phyloP scores from a whole-genome alignment of 2,113 vertebrate species.

The Amia ocellicauda region DNA sequence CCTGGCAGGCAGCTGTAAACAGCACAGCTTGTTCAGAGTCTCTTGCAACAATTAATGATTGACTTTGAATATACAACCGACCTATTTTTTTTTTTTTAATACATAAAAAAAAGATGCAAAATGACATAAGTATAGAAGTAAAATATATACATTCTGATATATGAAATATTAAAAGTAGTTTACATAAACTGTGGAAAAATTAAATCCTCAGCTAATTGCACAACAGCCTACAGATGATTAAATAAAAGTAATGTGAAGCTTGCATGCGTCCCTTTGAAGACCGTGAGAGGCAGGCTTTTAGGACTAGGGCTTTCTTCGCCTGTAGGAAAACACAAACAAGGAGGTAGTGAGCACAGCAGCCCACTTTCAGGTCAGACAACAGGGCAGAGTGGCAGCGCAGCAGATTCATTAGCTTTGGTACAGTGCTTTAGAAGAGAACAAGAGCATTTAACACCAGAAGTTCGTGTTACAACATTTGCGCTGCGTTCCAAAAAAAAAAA shows the following conservation, averaged over 20 bases:
- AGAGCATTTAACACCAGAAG: too few species aligned
- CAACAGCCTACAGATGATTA: slow-evolving; percentile 38
- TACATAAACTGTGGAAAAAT: slow-evolving; percentile 36
- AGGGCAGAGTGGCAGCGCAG: neutral
- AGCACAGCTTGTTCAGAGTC: too few species aligned
- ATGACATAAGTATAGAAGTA: too few species aligned
- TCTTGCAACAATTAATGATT: too few species aligned
- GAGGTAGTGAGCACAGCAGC: slow-evolving; percentile 11
- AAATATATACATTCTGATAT: neutral
- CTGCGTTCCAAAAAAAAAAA: neutral
- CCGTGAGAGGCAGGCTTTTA: neutral
- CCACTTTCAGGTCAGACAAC: neutral
- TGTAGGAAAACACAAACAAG: slow-evolving; percentile 40
- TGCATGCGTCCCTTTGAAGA: neutral
- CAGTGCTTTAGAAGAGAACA: neutral
- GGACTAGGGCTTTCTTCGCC: slow-evolving; percentile 81
- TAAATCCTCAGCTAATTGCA: slow-evolving; percentile 48
- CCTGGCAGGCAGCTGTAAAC: too few species aligned
- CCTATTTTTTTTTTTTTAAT: too few species aligned
- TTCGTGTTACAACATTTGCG: too few species aligned
- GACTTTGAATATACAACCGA: too few species aligned
- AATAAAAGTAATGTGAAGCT: slow-evolving; percentile 15
- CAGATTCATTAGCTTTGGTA: too few species aligned
- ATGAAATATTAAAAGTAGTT: slow-evolving; percentile 1
- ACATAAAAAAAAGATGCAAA: neutral